These are phyloP conservation scores for Aurelia aurita complex sp. Pacific DNA, from an alignment of 30 jellyfish, hydroid and myxozoan species.

Conservation along the genomic window DNA sequence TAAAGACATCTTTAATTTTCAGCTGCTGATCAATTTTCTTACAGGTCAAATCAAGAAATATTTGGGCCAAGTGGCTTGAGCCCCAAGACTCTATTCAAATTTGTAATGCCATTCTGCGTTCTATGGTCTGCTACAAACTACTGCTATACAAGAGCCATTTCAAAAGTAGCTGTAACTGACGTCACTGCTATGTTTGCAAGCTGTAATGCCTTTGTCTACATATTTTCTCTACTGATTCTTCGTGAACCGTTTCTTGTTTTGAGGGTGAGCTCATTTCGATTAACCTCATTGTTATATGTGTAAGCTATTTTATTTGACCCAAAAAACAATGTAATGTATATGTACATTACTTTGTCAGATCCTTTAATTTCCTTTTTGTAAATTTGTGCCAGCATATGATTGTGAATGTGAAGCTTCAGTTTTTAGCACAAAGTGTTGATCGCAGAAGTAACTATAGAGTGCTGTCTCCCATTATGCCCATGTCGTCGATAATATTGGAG, in stretches of 20 bases:
- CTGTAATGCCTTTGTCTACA: slow-evolving; percentile 74
- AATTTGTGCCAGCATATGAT: no score
- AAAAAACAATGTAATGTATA: no score
- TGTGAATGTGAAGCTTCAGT: no score
- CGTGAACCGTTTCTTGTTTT: slow-evolving; percentile 41
- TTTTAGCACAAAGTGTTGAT: no score
- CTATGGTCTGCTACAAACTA: slow-evolving; percentile 61
- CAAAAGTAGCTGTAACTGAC: slow-evolving; percentile 50
- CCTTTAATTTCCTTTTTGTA: no score
- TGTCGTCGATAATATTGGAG: no score
- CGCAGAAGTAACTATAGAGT: no score
- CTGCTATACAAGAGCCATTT: slow-evolving; percentile 63
- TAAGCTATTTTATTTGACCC: no score
- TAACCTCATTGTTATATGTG: no score
- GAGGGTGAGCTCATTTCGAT: slow-evolving; percentile 30
- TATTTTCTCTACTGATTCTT: slow-evolving; percentile 53
- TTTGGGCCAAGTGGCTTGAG: slow-evolving; percentile 56
- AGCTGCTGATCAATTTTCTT: neutral
- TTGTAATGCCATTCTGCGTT: slow-evolving; percentile 45
- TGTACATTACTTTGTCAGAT: no score
- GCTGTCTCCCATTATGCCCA: no score
- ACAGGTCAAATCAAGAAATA: slow-evolving; percentile 27
- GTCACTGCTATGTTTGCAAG: slow-evolving; percentile 72
- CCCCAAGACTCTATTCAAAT: slow-evolving; percentile 30
- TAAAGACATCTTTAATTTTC: neutral